These are phyloP conservation scores for Thereva unica DNA, from an alignment of 2,888 invertebrate genomes.

Conservation along the genomic window DNA sequence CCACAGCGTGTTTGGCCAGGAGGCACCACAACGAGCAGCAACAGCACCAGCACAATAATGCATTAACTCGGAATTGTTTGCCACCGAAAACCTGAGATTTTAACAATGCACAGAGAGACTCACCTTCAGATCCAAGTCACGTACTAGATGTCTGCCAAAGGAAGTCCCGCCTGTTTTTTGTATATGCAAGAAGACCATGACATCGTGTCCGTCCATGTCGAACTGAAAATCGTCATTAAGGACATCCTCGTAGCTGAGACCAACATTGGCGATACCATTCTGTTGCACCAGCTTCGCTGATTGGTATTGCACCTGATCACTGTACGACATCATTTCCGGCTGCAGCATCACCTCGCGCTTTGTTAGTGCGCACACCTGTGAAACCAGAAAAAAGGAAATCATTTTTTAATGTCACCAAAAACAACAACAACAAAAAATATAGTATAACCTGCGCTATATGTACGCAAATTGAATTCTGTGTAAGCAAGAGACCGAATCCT, in stretches of 20 bases:
- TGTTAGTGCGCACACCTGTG: slow-evolving; percentile 73
- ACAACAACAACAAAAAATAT: too few relatives aligned
- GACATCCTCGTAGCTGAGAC: slow-evolving; percentile 81
- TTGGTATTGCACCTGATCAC: slow-evolving; percentile 41
- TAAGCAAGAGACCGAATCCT: too few relatives aligned
- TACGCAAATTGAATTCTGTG: too few relatives aligned
- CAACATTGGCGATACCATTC: slow-evolving; percentile 61
- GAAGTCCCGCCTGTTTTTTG: slow-evolving; percentile 99
- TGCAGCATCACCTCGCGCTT: slow-evolving; percentile 66
- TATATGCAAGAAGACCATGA: slow-evolving; percentile 97
- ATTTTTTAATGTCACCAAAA: too few relatives aligned
- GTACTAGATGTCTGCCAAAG: slow-evolving; percentile 94
- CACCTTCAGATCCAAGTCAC: slow-evolving; percentile 83
- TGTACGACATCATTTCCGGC: slow-evolving; percentile 57
- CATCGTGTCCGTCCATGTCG: slow-evolving; percentile 91
- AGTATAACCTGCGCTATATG: too few relatives aligned
- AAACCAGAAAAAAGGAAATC: neutral
- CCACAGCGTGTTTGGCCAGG: slow-evolving; percentile 17
- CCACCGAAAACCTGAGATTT: slow-evolving; percentile 12
- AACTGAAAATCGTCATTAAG: slow-evolving; percentile 85
- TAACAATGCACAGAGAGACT: slow-evolving; percentile 27
- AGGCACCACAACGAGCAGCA: slow-evolving; percentile 8
- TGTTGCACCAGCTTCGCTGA: slow-evolving; percentile 52
- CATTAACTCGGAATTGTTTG: slow-evolving; percentile 10
- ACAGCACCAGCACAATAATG: slow-evolving; percentile 4